These are phyloP conservation scores for Aphelinus certus DNA, from an alignment of 1,140 invertebrate genomes.

Conservation along the genomic window DNA sequence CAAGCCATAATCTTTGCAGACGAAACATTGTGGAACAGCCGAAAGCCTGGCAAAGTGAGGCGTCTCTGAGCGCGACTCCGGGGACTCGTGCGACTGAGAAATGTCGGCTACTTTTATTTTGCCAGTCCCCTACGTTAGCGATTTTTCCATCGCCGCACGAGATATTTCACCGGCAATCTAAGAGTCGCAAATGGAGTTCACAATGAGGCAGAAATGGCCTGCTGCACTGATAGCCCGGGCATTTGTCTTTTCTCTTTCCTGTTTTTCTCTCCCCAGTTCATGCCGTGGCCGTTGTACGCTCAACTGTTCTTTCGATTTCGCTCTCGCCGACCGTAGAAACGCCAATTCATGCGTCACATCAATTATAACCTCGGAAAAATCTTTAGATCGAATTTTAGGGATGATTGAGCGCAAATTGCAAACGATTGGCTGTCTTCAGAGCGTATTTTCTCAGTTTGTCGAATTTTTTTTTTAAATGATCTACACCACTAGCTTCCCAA, in stretches of 20 bases:
- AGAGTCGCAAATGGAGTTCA: conserved; percentile 66
- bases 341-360: conserved; percentile 19
- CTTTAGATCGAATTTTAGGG: too few species aligned
- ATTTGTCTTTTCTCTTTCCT: conserved; percentile 61
- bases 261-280: not conserved
- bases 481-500: too few species aligned
- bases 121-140: conserved; percentile 61
- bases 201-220: conserved; percentile 65
- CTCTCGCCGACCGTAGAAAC: conserved; percentile 29
- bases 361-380: conserved; percentile 22
- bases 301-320: conserved; percentile 30
- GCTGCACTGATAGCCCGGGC: conserved; percentile 57
- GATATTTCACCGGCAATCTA: conserved; percentile 66
- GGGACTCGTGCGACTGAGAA: conserved; percentile 53
- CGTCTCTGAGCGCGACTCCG: conserved; percentile 39
- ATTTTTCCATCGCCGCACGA: conserved; percentile 64
- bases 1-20: too few species aligned
- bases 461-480: too few species aligned
- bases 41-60: conserved; percentile 38
- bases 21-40: conserved; percentile 19
- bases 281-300: not conserved
- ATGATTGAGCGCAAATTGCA: too few species aligned
- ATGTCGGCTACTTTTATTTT: conserved; percentile 64
- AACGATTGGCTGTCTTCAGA: too few species aligned
- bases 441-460: too few species aligned